phyloP scores from a whole-genome alignment of 2,888 invertebrate genomes.

The Tenthredo amoena region DNA sequence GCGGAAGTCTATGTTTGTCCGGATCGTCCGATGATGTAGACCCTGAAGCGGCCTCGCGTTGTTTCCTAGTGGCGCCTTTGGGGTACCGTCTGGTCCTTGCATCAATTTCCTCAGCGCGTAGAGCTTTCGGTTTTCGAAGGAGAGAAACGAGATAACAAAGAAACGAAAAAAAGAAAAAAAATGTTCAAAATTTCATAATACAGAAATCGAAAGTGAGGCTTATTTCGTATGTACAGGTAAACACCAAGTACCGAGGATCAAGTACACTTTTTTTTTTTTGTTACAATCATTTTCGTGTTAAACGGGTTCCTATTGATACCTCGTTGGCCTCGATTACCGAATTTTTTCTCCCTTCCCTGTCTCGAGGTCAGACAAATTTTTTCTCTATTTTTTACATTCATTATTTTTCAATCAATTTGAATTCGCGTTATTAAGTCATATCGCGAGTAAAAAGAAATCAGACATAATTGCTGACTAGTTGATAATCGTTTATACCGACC shows the following conservation, averaged over 20 bases:
- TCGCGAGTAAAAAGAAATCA: neutral
- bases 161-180: neutral
- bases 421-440: neutral
- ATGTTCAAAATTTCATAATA: neutral
- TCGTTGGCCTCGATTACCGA: neutral
- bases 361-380: neutral
- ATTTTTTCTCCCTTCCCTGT: neutral
- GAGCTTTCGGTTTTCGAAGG: conserved; percentile 80
- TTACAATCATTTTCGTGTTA: too few species aligned
- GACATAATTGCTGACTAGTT: neutral
- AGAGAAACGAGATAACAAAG: neutral
- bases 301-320: too few species aligned
- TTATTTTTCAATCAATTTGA: neutral
- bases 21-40: conserved; percentile 94
- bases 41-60: conserved; percentile 96
- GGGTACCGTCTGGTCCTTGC: conserved; percentile 92
- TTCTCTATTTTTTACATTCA: neutral
- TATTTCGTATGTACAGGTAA: neutral
- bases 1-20: conserved; percentile 98
- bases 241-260: neutral
- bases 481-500: conserved; percentile 80
- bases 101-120: conserved; percentile 92
- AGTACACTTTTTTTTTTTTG: neutral
- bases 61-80: conserved; percentile 95
- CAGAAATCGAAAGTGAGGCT: too few species aligned